These are phyloP conservation scores for Karalla daura DNA, from an alignment of 2,797 vertebrate genomes.

Conservation along the genomic window DNA sequence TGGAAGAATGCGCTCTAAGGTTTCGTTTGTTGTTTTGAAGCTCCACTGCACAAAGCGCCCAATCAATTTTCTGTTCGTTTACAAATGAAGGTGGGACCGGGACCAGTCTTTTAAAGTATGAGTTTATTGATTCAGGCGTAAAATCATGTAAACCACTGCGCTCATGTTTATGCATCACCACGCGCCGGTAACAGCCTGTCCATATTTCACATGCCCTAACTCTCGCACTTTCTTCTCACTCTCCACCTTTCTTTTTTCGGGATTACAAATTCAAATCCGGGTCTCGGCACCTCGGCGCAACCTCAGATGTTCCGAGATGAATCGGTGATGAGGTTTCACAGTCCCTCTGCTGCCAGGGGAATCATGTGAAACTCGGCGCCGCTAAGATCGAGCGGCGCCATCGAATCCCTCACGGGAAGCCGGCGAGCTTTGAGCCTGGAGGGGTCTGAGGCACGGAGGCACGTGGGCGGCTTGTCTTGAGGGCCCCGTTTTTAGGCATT, in stretches of 20 bases:
- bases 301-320: background rate
- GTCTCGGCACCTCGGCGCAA: background rate
- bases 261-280: background rate
- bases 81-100: background rate
- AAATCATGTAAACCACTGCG: background rate
- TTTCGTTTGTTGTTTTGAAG: background rate
- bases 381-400: background rate
- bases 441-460: background rate
- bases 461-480: background rate
- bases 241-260: background rate
- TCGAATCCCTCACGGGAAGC: background rate
- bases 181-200: background rate
- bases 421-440: background rate
- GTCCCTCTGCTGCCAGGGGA: background rate
- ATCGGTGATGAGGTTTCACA: constrained; percentile 6
- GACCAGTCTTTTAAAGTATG: background rate
- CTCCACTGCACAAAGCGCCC: no score
- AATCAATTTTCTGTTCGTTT: background rate
- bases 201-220: background rate
- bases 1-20: background rate
- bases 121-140: background rate
- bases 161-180: background rate
- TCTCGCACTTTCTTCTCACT: background rate
- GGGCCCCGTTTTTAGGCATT: background rate
- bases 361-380: background rate